A percentile compares a stretch with the other conserved stretches of the same genome.
Evolutionary conservation across 2,888 invertebrate species (phyloP).

Genomic region (Phengaris alcon): DNA sequence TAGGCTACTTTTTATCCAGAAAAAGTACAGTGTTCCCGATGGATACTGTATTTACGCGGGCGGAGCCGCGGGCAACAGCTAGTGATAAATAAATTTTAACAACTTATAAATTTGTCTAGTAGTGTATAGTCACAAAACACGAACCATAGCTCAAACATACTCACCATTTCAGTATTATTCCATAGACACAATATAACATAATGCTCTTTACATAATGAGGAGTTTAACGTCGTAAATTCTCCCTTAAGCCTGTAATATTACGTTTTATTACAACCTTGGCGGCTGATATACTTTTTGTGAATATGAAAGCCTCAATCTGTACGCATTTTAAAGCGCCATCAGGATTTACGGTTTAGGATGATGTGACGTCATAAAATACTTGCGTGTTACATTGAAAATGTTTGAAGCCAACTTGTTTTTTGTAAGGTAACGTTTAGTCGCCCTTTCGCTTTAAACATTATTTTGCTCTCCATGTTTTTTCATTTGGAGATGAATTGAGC

Average conservation of each 20-base stretch:
- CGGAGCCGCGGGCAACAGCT: too few species aligned
- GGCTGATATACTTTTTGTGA: constrained; percentile 31
- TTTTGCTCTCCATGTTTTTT: too few species aligned
- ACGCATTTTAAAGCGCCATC: constrained; percentile 28
- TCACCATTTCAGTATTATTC: not conserved
- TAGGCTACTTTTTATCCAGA: too few species aligned
- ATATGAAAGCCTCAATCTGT: constrained; percentile 25
- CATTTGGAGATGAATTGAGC: too few species aligned
- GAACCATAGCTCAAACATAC: too few species aligned
- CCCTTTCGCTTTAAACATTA: not conserved
- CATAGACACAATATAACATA: not conserved
- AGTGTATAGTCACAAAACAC: too few species aligned
- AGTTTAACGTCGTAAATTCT: constrained; percentile 37
- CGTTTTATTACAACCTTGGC: constrained; percentile 36
- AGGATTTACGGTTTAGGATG: constrained; percentile 25
- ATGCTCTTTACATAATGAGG: not conserved
- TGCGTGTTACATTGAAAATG: constrained; percentile 7
- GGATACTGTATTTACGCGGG: too few species aligned
- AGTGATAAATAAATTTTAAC: too few species aligned
- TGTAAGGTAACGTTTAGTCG: not conserved
- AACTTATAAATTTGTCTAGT: too few species aligned
- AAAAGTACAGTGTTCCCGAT: too few species aligned
- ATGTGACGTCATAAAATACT: constrained; percentile 24
- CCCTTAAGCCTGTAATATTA: constrained; percentile 37
- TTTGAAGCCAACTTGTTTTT: not conserved